phyloP scores from a whole-genome alignment of 1,140 invertebrate species.

The Oppia nitens region DNA sequence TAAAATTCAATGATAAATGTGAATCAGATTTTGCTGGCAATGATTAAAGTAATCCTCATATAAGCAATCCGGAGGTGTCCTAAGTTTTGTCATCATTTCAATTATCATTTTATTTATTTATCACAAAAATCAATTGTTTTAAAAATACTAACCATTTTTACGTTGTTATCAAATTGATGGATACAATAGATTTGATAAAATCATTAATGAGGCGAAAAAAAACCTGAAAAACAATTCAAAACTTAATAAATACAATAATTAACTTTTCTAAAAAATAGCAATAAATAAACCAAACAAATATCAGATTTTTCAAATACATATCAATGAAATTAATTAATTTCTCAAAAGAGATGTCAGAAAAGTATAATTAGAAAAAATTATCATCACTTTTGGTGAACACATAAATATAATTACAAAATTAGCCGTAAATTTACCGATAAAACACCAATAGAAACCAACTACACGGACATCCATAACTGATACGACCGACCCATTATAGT shows the following conservation, averaged over 20 bases:
- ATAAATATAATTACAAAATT: too few relatives aligned
- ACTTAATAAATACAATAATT: background rate
- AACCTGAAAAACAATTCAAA: background rate
- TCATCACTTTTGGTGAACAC: too few relatives aligned
- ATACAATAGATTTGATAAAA: background rate
- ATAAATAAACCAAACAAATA: too few relatives aligned
- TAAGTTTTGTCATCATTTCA: background rate
- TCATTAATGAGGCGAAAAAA: background rate
- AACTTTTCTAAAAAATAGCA: background rate
- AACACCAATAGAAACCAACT: too few relatives aligned
- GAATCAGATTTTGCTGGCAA: background rate
- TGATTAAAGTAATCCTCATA: too few relatives aligned
- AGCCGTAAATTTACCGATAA: too few relatives aligned
- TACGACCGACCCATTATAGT: too few relatives aligned
- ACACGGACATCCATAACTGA: too few relatives aligned
- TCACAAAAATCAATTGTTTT: background rate
- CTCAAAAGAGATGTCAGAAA: too few relatives aligned
- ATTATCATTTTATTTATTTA: background rate
- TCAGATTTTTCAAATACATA: too few relatives aligned
- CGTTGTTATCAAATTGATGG: background rate
- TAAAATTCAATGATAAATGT: background rate
- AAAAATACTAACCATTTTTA: background rate
- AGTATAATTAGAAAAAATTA: too few relatives aligned
- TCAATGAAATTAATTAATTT: too few relatives aligned
- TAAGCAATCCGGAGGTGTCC: background rate